Conservation (phyloP, 2,888 invertebrate species). For the Parnassius smintheus region DNA sequence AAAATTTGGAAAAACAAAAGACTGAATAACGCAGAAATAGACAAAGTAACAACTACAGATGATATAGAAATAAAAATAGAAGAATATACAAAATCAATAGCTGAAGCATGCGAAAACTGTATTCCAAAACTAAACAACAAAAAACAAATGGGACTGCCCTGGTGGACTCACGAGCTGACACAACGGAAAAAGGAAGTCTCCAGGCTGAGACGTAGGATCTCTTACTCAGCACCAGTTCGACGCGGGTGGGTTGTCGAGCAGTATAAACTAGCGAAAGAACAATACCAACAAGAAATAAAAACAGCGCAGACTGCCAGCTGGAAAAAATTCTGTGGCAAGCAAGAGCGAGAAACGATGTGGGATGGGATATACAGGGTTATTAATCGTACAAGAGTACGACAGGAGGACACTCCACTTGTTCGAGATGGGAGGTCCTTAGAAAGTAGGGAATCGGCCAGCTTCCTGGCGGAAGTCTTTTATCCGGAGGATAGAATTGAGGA, state of each 20-base stretch:
- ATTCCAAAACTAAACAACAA: background rate
- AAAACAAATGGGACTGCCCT: background rate
- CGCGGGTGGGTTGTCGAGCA: slow-evolving; percentile 18
- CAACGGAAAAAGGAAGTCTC: slow-evolving; percentile 8
- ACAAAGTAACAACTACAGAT: slow-evolving; percentile 8
- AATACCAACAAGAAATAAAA: slow-evolving; percentile 11
- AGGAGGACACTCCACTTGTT: slow-evolving; percentile 20
- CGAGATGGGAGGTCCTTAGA: slow-evolving; percentile 12
- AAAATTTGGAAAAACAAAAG: background rate
- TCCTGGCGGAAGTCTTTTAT: slow-evolving; percentile 24
- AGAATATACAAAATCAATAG: slow-evolving; percentile 10
- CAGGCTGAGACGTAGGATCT: slow-evolving; percentile 7
- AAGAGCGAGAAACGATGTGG: slow-evolving; percentile 31
- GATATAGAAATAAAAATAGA: slow-evolving; percentile 3
- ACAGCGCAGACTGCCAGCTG: slow-evolving; percentile 29
- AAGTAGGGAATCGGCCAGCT: slow-evolving; percentile 5
- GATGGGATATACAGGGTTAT: slow-evolving; percentile 30
- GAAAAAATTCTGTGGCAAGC: slow-evolving; percentile 32
- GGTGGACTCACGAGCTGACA: slow-evolving; percentile 18
- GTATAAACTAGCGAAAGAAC: slow-evolving; percentile 16
- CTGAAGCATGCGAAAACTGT: background rate
- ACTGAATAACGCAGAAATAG: slow-evolving; percentile 6
- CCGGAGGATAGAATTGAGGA: slow-evolving; percentile 1
- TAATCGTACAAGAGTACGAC: slow-evolving; percentile 7
- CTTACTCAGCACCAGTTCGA: slow-evolving; percentile 9